Conservation (phyloP, 2,113 vertebrate species). For the Amblyornis subalaris region DNA sequence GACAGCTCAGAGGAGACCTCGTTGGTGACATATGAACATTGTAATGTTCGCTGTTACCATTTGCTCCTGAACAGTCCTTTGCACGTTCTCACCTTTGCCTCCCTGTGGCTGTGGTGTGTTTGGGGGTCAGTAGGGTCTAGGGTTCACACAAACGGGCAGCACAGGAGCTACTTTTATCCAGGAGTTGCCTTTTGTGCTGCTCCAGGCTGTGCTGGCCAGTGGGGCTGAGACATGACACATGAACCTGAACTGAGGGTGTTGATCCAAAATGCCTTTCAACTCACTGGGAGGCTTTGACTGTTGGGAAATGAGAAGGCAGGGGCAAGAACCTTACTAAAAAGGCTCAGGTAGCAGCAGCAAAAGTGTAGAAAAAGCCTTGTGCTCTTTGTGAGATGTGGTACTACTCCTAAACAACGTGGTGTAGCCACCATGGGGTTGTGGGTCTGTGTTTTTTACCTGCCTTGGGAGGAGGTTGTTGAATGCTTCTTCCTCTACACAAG, state of each 20-base stretch:
- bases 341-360: background rate
- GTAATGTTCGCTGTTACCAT: background rate
- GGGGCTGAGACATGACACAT: no score
- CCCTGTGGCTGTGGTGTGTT: background rate
- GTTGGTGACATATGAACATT: background rate
- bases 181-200: background rate
- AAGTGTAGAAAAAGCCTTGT: background rate
- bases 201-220: background rate
- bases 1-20: background rate
- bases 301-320: background rate
- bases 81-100: fast-evolving
- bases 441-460: background rate
- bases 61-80: background rate
- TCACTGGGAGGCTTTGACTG: background rate
- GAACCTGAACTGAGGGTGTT: background rate
- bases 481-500: background rate
- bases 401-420: background rate
- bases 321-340: background rate
- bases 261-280: background rate
- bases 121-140: background rate
- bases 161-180: background rate
- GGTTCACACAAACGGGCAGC: background rate
- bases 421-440: background rate
- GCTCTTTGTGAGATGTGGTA: background rate
- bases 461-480: background rate